Base-by-base conservation (phyloP, 2,888 invertebrate species). In the Scelioninae gen. 1 region DNA sequence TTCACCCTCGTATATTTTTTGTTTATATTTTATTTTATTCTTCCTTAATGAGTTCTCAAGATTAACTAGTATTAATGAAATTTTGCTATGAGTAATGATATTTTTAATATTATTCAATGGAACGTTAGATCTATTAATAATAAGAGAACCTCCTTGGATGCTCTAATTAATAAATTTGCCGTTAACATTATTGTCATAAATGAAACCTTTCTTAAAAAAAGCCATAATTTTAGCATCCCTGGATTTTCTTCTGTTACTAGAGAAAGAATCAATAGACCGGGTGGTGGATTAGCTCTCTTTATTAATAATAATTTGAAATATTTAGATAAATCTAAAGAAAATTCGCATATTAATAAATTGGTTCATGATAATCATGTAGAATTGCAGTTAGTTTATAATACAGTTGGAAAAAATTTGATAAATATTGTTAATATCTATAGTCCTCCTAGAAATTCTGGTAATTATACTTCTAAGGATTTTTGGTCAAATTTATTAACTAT, bases 351-450 rank as follows among this genome's bases (percentile, higher is more conserved):
- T 49, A 49, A 49, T 11, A 34, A 15, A 4, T 6, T 9, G 11
- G 47, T 16, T 34, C 15, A 0, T 15, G 15, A 63, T 49, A 63
- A 63, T 49, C 47, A 63, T 49, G 49, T 63, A 8, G 63, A 63
- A 47, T 10, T 63, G 8, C 49, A 49, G 8, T 5, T 63, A 13
- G 9, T 32, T 3, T 11, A 49, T 49, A 16, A n/a, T 43, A 0
- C 10, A 9, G 10, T 9, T n/a, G 5, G n/a, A 10, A 5, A n/a
- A n/a, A 10, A 43, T 10, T 6, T 9, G 31, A 15, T 32, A 5
- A 32, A 23, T 23, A 32, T 63, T 9, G 13, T 63, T 32, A 49
- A 47, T 47, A 5, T 65, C n/a, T 65, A 51, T 51, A 16, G 16
- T 16, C 63, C 63, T 15, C 65, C 65, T 7, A 51, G 38, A 51